Conservation (phyloP, 2,113 vertebrate species). For the Hydropotes inermis region DNA sequence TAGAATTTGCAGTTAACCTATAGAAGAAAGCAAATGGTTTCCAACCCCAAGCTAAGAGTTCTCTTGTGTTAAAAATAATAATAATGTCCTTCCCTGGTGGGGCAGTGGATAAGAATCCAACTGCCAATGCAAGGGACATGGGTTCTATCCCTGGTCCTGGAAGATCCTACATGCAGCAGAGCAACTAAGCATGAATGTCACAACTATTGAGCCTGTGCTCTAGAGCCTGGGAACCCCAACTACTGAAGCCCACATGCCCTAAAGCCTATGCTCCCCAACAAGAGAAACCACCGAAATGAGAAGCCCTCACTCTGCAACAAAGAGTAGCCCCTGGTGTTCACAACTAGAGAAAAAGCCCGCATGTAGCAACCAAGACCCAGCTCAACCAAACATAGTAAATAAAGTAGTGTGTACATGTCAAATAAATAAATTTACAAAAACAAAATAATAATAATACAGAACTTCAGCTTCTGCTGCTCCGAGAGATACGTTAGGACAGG, state of each 20-base stretch:
- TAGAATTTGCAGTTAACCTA: background rate
- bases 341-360: background rate
- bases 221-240: background rate
- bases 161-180: background rate
- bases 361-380: background rate
- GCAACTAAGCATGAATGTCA: background rate
- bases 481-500: background rate
- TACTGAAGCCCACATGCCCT: background rate
- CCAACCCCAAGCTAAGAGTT: background rate
- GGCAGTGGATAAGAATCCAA: background rate
- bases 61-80: background rate
- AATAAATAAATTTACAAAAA: background rate
- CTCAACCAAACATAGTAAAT: background rate
- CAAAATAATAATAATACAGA: background rate
- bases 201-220: background rate
- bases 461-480: background rate
- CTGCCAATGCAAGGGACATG: background rate
- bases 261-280: background rate
- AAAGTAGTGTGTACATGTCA: background rate
- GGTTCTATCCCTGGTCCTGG: background rate
- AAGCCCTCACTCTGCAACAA: background rate
- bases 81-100: background rate
- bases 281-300: background rate
- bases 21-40: background rate
- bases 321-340: background rate